These are phyloP conservation scores for Leptinotarsa defecta DNA, from an alignment of 1,140 invertebrate genomes.

Conservation along the genomic window DNA sequence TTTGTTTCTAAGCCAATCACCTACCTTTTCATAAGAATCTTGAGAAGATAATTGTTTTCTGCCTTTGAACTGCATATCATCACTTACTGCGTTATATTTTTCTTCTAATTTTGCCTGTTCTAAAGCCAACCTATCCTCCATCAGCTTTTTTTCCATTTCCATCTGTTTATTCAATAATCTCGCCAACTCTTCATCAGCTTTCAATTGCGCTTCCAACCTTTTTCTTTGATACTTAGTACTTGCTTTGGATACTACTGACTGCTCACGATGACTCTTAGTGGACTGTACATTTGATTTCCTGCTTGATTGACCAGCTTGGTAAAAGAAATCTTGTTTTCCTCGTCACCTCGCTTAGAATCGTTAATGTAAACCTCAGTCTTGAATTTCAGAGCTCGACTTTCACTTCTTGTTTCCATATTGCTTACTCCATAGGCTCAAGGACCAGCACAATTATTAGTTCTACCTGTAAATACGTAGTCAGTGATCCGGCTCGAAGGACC, in stretches of 20 bases:
- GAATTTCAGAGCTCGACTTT: not conserved
- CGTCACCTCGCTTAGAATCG: not conserved
- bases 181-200: not conserved
- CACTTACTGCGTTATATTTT: not conserved
- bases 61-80: too few species aligned
- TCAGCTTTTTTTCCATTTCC: not conserved
- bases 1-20: not conserved
- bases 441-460: too few species aligned
- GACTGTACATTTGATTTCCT: not conserved
- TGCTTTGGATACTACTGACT: constrained; percentile 2
- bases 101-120: not conserved
- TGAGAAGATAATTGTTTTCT: not conserved
- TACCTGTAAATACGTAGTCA: too few species aligned
- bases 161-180: not conserved
- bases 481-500: too few species aligned
- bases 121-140: too few species aligned
- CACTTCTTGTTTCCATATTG: not conserved
- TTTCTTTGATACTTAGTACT: not conserved
- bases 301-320: not conserved
- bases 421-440: not conserved
- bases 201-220: not conserved
- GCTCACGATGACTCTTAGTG: not conserved
- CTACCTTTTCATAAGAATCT: too few species aligned
- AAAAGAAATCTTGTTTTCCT: not conserved
- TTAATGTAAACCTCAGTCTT: not conserved